Conservation (phyloP, 1,140 invertebrate species). For the Luehdorfia chinensis region DNA sequence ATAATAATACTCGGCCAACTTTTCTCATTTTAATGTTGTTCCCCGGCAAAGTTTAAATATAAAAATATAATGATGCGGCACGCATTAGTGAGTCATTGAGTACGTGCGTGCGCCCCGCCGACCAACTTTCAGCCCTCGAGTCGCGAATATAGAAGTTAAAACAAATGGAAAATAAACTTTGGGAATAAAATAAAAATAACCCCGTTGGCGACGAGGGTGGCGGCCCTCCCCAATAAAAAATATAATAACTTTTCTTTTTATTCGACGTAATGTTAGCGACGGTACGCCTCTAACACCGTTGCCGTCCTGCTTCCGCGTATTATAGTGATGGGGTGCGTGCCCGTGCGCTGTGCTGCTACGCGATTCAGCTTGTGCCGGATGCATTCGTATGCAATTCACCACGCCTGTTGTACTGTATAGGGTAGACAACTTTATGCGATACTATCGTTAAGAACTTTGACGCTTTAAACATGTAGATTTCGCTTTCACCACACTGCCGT, state of each 20-base stretch:
- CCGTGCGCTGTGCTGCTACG: conserved; percentile 6
- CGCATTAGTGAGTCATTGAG: conserved; percentile 73
- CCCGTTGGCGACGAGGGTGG: conserved; percentile 69
- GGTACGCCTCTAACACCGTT: conserved; percentile 60
- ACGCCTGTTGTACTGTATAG: background rate
- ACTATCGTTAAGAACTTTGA: too few species aligned
- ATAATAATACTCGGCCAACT: conserved; percentile 65
- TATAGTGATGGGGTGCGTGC: conserved; percentile 32
- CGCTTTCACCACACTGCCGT: too few species aligned
- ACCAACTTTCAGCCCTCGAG: conserved; percentile 56
- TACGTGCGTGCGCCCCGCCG: conserved; percentile 54
- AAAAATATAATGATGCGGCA: conserved; percentile 71
- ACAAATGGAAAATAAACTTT: conserved; percentile 75
- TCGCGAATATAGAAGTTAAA: conserved; percentile 70
- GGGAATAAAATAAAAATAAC: conserved; percentile 76
- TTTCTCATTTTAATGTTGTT: conserved; percentile 74
- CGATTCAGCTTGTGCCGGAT: background rate
- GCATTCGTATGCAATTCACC: conserved; percentile 1
- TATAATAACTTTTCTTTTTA: conserved; percentile 77
- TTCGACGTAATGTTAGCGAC: conserved; percentile 70
- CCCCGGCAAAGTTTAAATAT: conserved; percentile 72
- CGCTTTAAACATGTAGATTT: too few species aligned
- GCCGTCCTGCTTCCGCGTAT: conserved; percentile 52
- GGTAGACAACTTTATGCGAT: too few species aligned
- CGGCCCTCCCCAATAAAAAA: conserved; percentile 72